These are phyloP conservation scores for Dryas iulia DNA, from an alignment of 1,140 invertebrate genomes.

Conservation along the genomic window DNA sequence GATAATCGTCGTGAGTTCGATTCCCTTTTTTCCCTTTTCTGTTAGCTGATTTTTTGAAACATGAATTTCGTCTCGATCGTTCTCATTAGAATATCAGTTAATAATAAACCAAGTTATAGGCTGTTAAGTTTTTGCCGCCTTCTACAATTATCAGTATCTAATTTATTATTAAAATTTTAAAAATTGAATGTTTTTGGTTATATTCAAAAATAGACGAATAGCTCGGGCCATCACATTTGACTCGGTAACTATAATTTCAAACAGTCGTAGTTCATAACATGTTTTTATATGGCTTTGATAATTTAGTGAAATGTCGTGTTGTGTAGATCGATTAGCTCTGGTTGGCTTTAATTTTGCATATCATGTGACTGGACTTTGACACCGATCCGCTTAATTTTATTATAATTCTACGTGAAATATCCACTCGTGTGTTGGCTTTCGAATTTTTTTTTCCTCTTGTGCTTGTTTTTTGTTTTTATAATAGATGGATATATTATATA, in stretches of 20 bases:
- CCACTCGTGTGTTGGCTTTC: not conserved
- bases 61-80: no score
- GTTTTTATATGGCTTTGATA: not conserved
- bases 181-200: no score
- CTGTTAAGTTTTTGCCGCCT: no score
- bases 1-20: no score
- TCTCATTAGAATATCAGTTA: no score
- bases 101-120: no score
- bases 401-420: conserved; percentile 14
- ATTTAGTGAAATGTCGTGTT: conserved; percentile 31
- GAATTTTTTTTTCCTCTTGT: not conserved
- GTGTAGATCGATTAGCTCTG: conserved; percentile 37
- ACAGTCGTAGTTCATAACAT: not conserved
- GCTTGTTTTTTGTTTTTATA: not conserved
- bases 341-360: conserved; percentile 24
- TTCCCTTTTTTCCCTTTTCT: no score
- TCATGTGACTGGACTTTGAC: conserved; percentile 29
- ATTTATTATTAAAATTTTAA: no score
- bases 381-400: conserved; percentile 27
- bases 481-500: not conserved
- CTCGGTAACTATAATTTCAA: not conserved
- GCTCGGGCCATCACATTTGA: no score
- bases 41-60: no score
- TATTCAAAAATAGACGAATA: no score
- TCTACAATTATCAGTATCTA: no score